A percentile compares a stretch with the other conserved stretches of the same genome.
These are phyloP conservation scores for Megamerina dolium DNA, from an alignment of 2,888 invertebrate species.

Conservation along the genomic window DNA sequence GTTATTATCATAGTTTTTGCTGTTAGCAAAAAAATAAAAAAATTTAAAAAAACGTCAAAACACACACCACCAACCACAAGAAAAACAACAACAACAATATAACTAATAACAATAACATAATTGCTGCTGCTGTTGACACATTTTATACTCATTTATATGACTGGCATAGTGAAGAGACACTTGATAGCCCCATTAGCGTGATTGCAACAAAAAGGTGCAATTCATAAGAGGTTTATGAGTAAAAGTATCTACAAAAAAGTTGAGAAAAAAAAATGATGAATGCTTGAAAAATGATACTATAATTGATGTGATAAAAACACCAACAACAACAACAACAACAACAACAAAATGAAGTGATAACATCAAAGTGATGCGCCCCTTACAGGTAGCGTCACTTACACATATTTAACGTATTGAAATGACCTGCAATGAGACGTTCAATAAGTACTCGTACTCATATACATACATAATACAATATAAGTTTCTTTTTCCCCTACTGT, in stretches of 20 bases:
- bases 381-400: too few species aligned
- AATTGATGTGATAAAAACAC: slow-evolving; percentile 1
- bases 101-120: not conserved
- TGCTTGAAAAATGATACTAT: slow-evolving; percentile 8
- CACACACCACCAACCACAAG: not conserved
- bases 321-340: not conserved
- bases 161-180: not conserved
- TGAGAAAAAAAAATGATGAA: too few species aligned
- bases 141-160: too few species aligned
- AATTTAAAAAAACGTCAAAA: not conserved
- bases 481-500: too few species aligned
- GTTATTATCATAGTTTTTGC: too few species aligned
- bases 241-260: too few species aligned
- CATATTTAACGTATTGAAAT: too few species aligned
- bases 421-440: too few species aligned
- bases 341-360: not conserved
- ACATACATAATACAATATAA: too few species aligned
- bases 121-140: too few species aligned
- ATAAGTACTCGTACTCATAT: too few species aligned
- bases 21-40: too few species aligned
- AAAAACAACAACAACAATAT: not conserved
- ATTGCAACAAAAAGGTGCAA: slow-evolving; percentile 2
- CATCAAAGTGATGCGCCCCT: not conserved
- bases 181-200: not conserved
- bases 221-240: slow-evolving; percentile 8